Evolutionary conservation across 2,797 vertebrate genomes (phyloP), one percentile per base, ranked within the genome.

Genomic region (Ataeniobius toweri): DNA sequence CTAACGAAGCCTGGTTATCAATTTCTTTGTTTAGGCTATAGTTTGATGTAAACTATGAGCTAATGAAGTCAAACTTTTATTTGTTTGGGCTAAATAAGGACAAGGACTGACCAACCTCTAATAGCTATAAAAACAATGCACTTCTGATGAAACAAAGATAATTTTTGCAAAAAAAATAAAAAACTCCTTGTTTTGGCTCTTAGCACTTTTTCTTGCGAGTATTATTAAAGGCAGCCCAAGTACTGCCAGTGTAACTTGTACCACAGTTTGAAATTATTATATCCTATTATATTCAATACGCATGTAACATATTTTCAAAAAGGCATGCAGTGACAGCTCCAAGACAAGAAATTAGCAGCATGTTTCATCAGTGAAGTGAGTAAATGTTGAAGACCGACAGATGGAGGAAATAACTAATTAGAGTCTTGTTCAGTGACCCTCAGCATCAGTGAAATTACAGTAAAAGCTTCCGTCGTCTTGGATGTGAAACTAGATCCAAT

Each of bases 381-480:
- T 63, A 31, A 58, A 72, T 58, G 28, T 46, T 58, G 44, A 51
- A 76, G 39, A 69, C 56, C 20, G 67, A 79, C 68, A 74, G 75
- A 72, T 50, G 71, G 31, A 58, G 61, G 67, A 70, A 59, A 72
- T 55, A 73, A 48, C 28, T 36, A 72, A 56, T 67, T 76, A n/a
- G 59, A 46, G 36, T 46, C 61, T 36, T 68, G 39, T 67, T 58
- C 53, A 13, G 16, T 58, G 53, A 69, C 41, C 55, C 36, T 6
- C 12, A 26, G 31, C 55, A n/a, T 77, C 61, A 16, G 9, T 51
- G 65, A 46, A 71, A 70, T 50, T 48, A 63, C 16, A 61, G 39
- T n/a, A 44, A 77, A 71, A 71, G 55, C 44, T 18, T 77, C 76
- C 44, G 2, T 5, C 50, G 24, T 53, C 20, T 61, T 44, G 22